phyloP scores from a whole-genome alignment of 2,797 vertebrate genomes.

The Hephaestus fuliginosus region DNA sequence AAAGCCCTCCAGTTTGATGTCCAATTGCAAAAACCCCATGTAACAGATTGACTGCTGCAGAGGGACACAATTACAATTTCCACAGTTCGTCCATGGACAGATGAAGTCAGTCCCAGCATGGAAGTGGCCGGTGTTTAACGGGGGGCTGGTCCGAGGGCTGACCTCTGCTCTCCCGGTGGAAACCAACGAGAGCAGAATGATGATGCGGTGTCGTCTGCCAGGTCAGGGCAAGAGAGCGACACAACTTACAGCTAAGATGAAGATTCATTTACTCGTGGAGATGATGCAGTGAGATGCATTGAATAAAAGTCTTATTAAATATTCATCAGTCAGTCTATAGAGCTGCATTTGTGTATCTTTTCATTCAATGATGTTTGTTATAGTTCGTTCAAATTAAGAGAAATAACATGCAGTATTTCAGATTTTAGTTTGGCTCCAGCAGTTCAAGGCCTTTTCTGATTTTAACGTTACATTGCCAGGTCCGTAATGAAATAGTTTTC shows the following conservation, averaged over 20 bases:
- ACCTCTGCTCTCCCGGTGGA: conserved; percentile 49
- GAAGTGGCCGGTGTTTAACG: conserved; percentile 21
- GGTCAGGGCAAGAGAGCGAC: conserved; percentile 35
- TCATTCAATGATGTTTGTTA: background rate
- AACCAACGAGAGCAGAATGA: conserved; percentile 44
- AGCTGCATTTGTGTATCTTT: background rate
- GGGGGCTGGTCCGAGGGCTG: conserved; percentile 7
- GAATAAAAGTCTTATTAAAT: background rate
- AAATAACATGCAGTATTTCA: background rate
- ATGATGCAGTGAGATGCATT: background rate
- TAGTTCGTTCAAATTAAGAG: background rate
- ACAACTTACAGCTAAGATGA: background rate
- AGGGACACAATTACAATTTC: conserved; percentile 31
- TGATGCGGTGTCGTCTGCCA: conserved; percentile 52
- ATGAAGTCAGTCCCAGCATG: conserved; percentile 24
- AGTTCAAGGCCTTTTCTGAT: background rate
- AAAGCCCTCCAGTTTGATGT: background rate
- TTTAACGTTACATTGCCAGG: conserved; percentile 7
- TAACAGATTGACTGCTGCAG: background rate
- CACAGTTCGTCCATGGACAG: conserved; percentile 13
- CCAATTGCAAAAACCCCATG: background rate
- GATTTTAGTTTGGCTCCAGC: background rate
- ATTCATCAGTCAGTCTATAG: background rate
- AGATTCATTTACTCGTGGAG: background rate
- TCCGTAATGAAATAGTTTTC: background rate